Base-by-base conservation (phyloP, 2,797 vertebrate genomes). In the Ceyx erithaca region DNA sequence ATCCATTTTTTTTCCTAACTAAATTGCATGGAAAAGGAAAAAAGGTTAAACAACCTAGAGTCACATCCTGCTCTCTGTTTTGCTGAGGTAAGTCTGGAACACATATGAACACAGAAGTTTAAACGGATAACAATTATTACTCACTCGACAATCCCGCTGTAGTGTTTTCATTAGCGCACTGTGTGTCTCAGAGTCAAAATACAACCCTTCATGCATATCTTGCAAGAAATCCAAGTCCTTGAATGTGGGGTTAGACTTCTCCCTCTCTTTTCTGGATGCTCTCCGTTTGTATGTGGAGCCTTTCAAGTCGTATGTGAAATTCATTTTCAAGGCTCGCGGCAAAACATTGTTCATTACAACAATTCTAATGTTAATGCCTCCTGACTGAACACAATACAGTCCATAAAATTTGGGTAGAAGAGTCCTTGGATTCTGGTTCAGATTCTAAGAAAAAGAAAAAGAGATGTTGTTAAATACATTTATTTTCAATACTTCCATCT, bases 281-380 rank as follows among this genome's bases (percentile, higher is more conserved):
- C 98, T 98, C 14, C 99, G 98, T 89, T 99, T 99, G 95, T 99
- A 99, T 0, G 99, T 99, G 14, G 99, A 99, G 4, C 99, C 99
- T 96, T 99, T 99, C 96, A 99, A 97, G 97, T 99, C 99, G 6
- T 99, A 99, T 4, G 98, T 99, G 96, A 98, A 99, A 97, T 99
- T 98, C 99, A 99, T 99, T 94, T 97, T 98, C 84, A 99, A 97
- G 72, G 98, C 98, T 22, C 99, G 97, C 2, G 99, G 99, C 89
- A 99, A 96, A 90, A 99, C 98, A 13, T 99, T 99, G 98, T 99
- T 99, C 99, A 99, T 99, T 55, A 99, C 98, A 94, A 99, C 98
- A 85, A 99, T 97, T 21, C 99, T 98, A 93, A 99, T 97, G 71
- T 98, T 99, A 90, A 98, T 96, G 14, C 99, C 98, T 16, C 98